Base-by-base conservation (phyloP, 2,888 invertebrate species). In the Chymomyza caudatula region DNA sequence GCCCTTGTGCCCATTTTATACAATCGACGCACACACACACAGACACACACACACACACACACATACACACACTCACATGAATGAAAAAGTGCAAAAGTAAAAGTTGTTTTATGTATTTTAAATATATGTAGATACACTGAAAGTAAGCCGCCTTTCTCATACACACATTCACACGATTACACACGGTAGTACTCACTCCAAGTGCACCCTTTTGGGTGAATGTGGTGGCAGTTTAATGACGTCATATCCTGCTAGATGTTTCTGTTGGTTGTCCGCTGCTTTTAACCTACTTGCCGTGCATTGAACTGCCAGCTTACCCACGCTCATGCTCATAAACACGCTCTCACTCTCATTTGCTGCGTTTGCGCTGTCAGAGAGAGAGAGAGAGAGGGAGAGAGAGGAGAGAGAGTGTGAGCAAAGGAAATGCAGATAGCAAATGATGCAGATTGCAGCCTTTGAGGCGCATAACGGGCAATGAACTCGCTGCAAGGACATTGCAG, bases 401-500 rank as follows among this genome's bases (percentile, higher is more conserved):
- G n/a, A n/a, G n/a, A n/a, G n/a, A 22, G 11, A 22, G 19, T 51
- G 22, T 20, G 20, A 20, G 17, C 47, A 37, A 37, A 37, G 11
- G 11, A 4, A 11, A 37, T 6, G 11, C 37, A 4, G 37, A 37
- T 11, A 37, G 44, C 15, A 25, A 25, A 25, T 25, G 49, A 49
- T 19, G 49, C 15, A 49, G 19, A 49, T 49, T 51, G 51, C 17
- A 37, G 20, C 17, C 22, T 51, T 11, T 51, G 51, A 20, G 13
- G 2, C 0, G 15, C 47, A 19, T 47, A 15, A 20, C 66, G 72
- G 73, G 61, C 85, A 79, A 71, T 82, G 85, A 82, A 85, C 82
- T 73, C 71, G 56, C 47, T 71, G 83, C 80, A 82, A 82, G 85
- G 85, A 71, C 78, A 76, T 69, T 82, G 79, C 85, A 82, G 47